Conservation (phyloP, 1,140 invertebrate genomes). For the Cherax destructor region DNA sequence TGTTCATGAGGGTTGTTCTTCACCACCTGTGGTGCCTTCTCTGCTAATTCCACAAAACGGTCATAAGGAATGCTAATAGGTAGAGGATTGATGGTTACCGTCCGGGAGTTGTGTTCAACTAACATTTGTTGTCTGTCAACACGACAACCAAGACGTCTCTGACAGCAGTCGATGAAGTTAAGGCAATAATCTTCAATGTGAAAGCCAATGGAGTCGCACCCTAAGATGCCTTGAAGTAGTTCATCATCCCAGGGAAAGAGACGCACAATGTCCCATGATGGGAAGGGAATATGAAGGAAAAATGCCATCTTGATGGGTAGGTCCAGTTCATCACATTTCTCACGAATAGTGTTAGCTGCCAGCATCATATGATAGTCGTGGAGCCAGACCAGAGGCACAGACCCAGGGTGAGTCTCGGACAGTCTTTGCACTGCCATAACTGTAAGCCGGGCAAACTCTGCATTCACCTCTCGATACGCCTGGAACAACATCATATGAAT, state of each 20-base stretch:
- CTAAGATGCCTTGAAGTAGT: slow-evolving; percentile 86
- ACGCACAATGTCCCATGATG: slow-evolving; percentile 93
- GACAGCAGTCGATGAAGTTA: slow-evolving; percentile 94
- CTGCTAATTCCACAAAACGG: slow-evolving; percentile 87
- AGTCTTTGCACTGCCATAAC: slow-evolving; percentile 80
- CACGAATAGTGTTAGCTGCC: slow-evolving; percentile 89
- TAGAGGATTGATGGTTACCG: slow-evolving; percentile 86
- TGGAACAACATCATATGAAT: slow-evolving; percentile 60
- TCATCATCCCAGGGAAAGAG: slow-evolving; percentile 94
- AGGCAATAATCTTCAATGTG: slow-evolving; percentile 94
- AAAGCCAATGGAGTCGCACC: slow-evolving; percentile 93
- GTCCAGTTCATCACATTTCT: slow-evolving; percentile 86
- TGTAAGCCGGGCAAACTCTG: slow-evolving; percentile 87
- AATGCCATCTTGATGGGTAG: slow-evolving; percentile 89
- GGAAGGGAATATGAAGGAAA: slow-evolving; percentile 94
- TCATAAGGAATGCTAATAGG: slow-evolving; percentile 92
- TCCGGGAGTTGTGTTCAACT: slow-evolving; percentile 90
- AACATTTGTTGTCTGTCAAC: slow-evolving; percentile 90
- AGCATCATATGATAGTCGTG: slow-evolving; percentile 95
- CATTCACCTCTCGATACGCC: slow-evolving; percentile 87
- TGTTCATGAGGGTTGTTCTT: slow-evolving; percentile 82
- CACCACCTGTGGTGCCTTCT: slow-evolving; percentile 82
- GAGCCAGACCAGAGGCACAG: slow-evolving; percentile 88
- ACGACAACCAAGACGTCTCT: slow-evolving; percentile 88
- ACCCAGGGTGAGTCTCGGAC: slow-evolving; percentile 78